phyloP scores from a whole-genome alignment of 2,888 invertebrate genomes.

The Hartigia nigra region DNA sequence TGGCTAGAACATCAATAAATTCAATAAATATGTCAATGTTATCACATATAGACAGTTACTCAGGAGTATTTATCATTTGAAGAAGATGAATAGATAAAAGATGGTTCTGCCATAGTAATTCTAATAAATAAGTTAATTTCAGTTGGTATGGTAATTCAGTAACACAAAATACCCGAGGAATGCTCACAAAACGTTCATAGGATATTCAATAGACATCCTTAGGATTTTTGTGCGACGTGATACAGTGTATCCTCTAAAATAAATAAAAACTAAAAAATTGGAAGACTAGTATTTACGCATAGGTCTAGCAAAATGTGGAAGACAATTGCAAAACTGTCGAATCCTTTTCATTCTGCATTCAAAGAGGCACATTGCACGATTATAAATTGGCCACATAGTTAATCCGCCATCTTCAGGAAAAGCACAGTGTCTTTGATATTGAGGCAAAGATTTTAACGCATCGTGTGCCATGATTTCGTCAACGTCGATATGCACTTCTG shows the following conservation, averaged over 20 bases:
- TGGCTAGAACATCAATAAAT: slow-evolving; percentile 28
- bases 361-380: slow-evolving; percentile 76
- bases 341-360: slow-evolving; percentile 77
- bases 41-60: background rate
- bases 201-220: too few relatives aligned
- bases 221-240: too few relatives aligned
- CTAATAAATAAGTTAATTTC: too few relatives aligned
- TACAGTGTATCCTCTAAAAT: too few relatives aligned
- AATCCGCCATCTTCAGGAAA: slow-evolving; percentile 76
- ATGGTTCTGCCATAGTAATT: background rate
- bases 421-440: slow-evolving; percentile 75
- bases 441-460: slow-evolving; percentile 25
- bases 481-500: background rate
- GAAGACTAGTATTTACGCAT: slow-evolving; percentile 66
- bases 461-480: slow-evolving; percentile 22
- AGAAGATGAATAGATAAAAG: background rate
- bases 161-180: too few relatives aligned
- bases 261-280: background rate
- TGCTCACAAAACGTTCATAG: too few relatives aligned
- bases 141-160: too few relatives aligned
- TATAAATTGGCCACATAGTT: slow-evolving; percentile 76
- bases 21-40: background rate
- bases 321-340: slow-evolving; percentile 74
- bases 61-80: too few relatives aligned
- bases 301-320: slow-evolving; percentile 79